Percentiles rank a stretch among this genome's conserved stretches.
phyloP scores from a whole-genome alignment of 2,797 vertebrate genomes.

The Gallinago nigripennis region DNA sequence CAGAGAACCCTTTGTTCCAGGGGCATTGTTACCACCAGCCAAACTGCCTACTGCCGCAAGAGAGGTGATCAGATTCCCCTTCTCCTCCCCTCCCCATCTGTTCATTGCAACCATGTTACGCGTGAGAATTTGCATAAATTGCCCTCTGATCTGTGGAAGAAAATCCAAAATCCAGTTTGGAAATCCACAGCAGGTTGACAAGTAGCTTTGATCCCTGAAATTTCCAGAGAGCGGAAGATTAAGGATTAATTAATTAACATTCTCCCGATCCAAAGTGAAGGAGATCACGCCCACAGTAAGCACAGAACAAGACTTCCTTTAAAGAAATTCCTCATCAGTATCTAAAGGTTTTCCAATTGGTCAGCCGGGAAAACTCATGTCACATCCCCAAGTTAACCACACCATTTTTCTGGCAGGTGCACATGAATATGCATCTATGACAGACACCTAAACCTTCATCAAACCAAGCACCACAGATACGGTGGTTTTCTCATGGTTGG shows the following conservation, averaged over 20 bases:
- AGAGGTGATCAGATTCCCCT: conserved; percentile 70
- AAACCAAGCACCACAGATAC: not conserved
- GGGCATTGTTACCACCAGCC: conserved; percentile 58
- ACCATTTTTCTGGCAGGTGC: not conserved
- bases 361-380: not conserved
- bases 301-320: not conserved
- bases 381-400: not conserved
- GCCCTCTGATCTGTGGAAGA: conserved; percentile 60
- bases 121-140: conserved; percentile 68
- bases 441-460: not conserved
- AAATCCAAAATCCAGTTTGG: conserved; percentile 69
- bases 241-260: conserved; percentile 63
- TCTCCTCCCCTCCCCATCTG: conserved; percentile 70
- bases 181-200: conserved; percentile 49
- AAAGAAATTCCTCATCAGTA: not conserved
- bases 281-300: not conserved
- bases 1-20: conserved; percentile 69
- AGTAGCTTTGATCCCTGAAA: conserved; percentile 58
- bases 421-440: not conserved
- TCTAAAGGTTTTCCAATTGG: not conserved
- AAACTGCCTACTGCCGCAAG: conserved; percentile 58
- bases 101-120: conserved; percentile 33
- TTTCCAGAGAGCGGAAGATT: conserved; percentile 45
- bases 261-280: not conserved
- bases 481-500: accelerated